These are phyloP conservation scores for Chamaedrilus cognettii DNA, from an alignment of 2,888 invertebrate genomes.

Conservation along the genomic window DNA sequence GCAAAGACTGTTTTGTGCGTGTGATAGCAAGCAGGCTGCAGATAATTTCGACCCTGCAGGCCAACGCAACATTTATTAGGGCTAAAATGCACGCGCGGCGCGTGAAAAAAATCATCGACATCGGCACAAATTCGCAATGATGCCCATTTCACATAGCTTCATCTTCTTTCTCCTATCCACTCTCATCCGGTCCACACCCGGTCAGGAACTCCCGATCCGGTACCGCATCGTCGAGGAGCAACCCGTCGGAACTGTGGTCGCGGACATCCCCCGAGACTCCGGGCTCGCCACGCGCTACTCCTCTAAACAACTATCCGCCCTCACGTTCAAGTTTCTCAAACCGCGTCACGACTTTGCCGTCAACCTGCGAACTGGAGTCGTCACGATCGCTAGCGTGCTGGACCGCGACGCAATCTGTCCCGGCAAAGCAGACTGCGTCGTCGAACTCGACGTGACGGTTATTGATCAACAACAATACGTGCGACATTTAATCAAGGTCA, in stretches of 20 bases:
- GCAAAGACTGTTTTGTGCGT: too few species aligned
- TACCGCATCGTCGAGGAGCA: conserved; percentile 10
- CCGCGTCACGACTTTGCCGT: conserved; percentile 9
- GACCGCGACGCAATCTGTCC: conserved; percentile 28
- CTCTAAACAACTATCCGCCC: not conserved
- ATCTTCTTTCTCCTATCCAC: not conserved
- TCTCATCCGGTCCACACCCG: not conserved
- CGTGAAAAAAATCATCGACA: too few species aligned
- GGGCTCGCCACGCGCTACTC: not conserved
- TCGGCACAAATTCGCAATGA: too few species aligned
- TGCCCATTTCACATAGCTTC: too few species aligned
- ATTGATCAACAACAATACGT: conserved; percentile 60
- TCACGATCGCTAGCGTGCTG: conserved; percentile 1
- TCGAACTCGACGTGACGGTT: conserved; percentile 23
- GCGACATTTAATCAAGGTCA: conserved; percentile 44
- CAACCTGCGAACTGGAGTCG: conserved; percentile 3
- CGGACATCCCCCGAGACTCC: conserved; percentile 4
- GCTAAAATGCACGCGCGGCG: too few species aligned
- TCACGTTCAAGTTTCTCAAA: not conserved
- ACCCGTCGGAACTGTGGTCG: conserved; percentile 4
- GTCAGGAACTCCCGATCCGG: not conserved
- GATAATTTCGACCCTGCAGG: too few species aligned
- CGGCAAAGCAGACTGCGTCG: conserved; percentile 6
- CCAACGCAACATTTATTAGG: too few species aligned
- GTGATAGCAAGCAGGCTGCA: too few species aligned